Evolutionary conservation across 1,140 invertebrate species (phyloP).

Genomic region (Macrotrachela quadricornifera): DNA sequence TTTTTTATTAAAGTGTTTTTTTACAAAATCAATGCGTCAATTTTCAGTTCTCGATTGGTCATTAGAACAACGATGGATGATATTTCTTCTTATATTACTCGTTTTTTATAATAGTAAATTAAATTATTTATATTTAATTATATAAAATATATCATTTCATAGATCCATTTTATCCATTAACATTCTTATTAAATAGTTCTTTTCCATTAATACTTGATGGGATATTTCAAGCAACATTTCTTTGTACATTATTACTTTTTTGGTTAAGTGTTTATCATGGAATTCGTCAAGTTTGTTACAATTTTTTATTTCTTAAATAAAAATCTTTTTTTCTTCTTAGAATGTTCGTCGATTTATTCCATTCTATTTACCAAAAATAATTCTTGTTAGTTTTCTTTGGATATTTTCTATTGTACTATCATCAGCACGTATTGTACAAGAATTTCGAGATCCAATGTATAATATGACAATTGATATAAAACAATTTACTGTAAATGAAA

Average conservation of each 20-base stretch:
- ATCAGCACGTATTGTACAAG: conserved; percentile 43
- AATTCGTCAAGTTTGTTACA: conserved; percentile 50
- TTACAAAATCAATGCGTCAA: conserved; percentile 60
- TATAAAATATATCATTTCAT: conserved; percentile 12
- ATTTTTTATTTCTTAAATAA: background rate
- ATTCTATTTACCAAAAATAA: conserved; percentile 73
- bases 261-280: conserved; percentile 88
- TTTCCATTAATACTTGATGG: conserved; percentile 70
- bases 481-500: too few species aligned
- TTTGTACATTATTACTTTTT: conserved; percentile 63
- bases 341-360: conserved; percentile 58
- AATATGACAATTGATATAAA: conserved; percentile 54
- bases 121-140: background rate
- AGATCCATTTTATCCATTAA: conserved; percentile 82
- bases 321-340: conserved; percentile 35
- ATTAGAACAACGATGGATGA: conserved; percentile 90
- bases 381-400: conserved; percentile 68
- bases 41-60: conserved; percentile 79
- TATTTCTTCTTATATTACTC: conserved; percentile 58
- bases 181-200: conserved; percentile 67
- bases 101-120: conserved; percentile 69
- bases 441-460: conserved; percentile 55
- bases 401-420: conserved; percentile 40
- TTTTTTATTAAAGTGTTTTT: conserved; percentile 52
- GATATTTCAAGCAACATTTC: conserved; percentile 65